Percentiles rank a stretch among this genome's conserved stretches.
Conservation (phyloP, 2,888 invertebrate species). For the Anoplius nigerrimus region DNA sequence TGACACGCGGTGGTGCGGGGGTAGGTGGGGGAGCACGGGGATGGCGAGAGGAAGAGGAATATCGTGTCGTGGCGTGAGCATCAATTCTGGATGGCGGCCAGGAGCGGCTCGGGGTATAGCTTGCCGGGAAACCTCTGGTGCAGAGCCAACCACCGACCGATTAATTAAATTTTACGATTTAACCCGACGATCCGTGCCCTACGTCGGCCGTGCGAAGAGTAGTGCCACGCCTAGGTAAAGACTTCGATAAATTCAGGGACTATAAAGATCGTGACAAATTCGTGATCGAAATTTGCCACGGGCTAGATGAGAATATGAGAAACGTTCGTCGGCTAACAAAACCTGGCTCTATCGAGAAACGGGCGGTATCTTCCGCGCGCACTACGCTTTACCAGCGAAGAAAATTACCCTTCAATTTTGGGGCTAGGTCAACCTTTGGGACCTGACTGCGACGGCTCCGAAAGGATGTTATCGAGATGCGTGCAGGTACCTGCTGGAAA, state of each 20-base stretch:
- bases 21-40: too few relatives aligned
- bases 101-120: slow-evolving; percentile 23
- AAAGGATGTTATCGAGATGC: too few relatives aligned
- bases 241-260: slow-evolving; percentile 10
- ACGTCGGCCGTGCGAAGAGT: slow-evolving; percentile 20
- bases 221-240: slow-evolving; percentile 20
- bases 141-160: slow-evolving; percentile 43
- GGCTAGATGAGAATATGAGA: neutral
- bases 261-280: neutral
- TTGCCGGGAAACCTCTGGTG: slow-evolving; percentile 30
- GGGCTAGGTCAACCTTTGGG: too few relatives aligned
- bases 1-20: too few relatives aligned
- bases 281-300: neutral
- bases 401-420: too few relatives aligned
- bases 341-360: too few relatives aligned
- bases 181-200: slow-evolving; percentile 18
- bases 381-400: too few relatives aligned
- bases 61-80: slow-evolving; percentile 38
- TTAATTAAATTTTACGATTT: slow-evolving; percentile 57
- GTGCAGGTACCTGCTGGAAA: slow-evolving; percentile 6
- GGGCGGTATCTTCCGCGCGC: too few relatives aligned
- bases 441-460: too few relatives aligned
- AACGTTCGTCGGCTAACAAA: too few relatives aligned
- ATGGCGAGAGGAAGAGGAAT: slow-evolving; percentile 24
- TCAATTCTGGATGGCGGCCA: slow-evolving; percentile 54